A percentile compares a stretch with the other conserved stretches of the same genome.
Evolutionary conservation across 1,140 invertebrate genomes (phyloP).

Genomic region (Drosophila pseudoobscura): DNA sequence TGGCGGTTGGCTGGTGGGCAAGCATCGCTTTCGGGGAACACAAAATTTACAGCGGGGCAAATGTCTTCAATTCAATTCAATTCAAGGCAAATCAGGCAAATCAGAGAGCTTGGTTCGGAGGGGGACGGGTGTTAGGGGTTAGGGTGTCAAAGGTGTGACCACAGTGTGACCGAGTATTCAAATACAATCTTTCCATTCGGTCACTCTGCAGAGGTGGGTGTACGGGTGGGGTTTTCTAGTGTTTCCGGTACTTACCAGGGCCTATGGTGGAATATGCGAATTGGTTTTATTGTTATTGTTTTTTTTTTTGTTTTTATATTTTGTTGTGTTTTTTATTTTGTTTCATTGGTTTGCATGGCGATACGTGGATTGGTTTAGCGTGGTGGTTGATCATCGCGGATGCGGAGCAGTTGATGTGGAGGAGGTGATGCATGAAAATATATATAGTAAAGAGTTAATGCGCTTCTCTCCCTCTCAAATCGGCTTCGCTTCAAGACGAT

Average conservation of each 20-base stretch:
- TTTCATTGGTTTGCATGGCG: conserved; percentile 32
- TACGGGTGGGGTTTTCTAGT: background rate
- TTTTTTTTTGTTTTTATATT: no score
- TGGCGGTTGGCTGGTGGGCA: background rate
- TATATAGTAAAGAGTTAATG: conserved; percentile 32
- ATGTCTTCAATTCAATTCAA: background rate
- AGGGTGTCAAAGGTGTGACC: no score
- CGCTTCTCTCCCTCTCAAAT: conserved; percentile 1
- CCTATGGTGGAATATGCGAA: conserved; percentile 39
- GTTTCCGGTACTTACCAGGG: conserved; percentile 45
- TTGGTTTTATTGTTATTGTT: background rate
- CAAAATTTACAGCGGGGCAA: background rate
- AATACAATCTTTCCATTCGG: no score
- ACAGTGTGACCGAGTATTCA: no score
- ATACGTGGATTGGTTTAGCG: conserved; percentile 45
- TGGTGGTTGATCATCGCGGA: conserved; percentile 26
- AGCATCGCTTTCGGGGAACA: conserved; percentile 31
- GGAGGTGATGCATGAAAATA: conserved; percentile 51
- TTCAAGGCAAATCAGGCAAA: conserved; percentile 22
- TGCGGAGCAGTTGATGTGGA: conserved; percentile 37
- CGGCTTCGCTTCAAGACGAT: no score
- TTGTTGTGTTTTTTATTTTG: background rate
- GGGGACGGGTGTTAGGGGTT: no score
- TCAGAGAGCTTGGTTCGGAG: background rate
- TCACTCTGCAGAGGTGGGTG: no score